phyloP scores from a whole-genome alignment of 2,113 vertebrate genomes.

The Plestiodon gilberti region DNA sequence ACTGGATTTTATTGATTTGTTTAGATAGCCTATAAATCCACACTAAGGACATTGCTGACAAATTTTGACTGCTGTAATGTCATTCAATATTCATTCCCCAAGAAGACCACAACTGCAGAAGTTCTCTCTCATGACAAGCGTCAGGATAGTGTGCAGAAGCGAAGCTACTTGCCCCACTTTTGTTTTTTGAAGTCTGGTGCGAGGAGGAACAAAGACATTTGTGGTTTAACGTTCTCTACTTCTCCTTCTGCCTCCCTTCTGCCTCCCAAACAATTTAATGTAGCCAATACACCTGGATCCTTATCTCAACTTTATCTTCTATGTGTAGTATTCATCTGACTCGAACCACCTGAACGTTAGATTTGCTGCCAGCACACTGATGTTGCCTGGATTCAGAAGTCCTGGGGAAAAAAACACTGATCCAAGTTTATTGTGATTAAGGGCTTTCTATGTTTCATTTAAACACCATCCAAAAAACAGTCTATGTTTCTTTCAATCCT shows the following conservation, averaged over 20 bases:
- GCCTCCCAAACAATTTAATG: constrained; percentile 11
- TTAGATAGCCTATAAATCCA: no score
- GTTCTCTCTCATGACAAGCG: background rate
- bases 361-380: constrained; percentile 63
- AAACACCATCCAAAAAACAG: constrained; percentile 10
- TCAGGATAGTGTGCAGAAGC: no score
- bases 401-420: constrained; percentile 44
- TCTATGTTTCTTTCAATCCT: background rate
- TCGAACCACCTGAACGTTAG: constrained; percentile 54
- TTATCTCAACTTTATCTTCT: constrained; percentile 65
- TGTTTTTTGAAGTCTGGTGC: background rate
- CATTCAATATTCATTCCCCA: background rate
- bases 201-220: background rate
- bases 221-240: background rate
- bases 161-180: background rate
- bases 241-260: no score
- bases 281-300: constrained; percentile 42
- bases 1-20: no score
- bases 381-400: constrained; percentile 55
- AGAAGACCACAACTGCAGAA: background rate
- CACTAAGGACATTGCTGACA: no score
- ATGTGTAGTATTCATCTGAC: constrained; percentile 39
- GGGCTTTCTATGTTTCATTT: background rate
- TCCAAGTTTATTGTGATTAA: constrained; percentile 36
- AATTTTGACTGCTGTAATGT: no score